Conservation (phyloP, 1,140 invertebrate species). For the Harlomillsia oculata region DNA sequence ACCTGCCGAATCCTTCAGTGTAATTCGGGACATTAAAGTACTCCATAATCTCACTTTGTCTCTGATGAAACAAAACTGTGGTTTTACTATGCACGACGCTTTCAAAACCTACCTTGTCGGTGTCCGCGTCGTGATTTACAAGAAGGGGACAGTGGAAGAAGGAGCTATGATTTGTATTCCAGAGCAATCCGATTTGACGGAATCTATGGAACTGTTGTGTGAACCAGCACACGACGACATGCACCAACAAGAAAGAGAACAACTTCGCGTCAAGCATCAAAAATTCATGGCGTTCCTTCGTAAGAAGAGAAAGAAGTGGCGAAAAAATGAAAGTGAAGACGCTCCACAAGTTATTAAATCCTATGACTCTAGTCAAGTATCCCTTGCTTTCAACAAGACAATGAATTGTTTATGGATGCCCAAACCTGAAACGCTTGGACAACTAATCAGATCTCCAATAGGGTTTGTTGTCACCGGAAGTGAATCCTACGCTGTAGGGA, state of each 20-base stretch:
- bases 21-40: neutral
- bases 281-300: slow-evolving; percentile 49
- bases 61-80: neutral
- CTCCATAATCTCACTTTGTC: neutral
- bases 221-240: slow-evolving; percentile 40
- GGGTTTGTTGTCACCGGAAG: slow-evolving; percentile 13
- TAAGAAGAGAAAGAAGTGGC: slow-evolving; percentile 45
- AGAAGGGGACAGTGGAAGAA: slow-evolving; percentile 36
- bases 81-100: too few relatives aligned
- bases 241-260: slow-evolving; percentile 47
- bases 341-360: slow-evolving; percentile 32
- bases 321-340: neutral
- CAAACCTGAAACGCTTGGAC: slow-evolving; percentile 28
- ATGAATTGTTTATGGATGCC: slow-evolving; percentile 63
- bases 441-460: slow-evolving; percentile 10
- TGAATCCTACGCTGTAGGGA: slow-evolving; percentile 13
- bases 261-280: slow-evolving; percentile 49
- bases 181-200: slow-evolving; percentile 44
- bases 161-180: slow-evolving; percentile 59
- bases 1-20: slow-evolving; percentile 42
- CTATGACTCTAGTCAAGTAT: slow-evolving; percentile 13
- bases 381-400: slow-evolving; percentile 38
- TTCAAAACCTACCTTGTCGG: slow-evolving; percentile 34
- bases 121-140: slow-evolving; percentile 28
- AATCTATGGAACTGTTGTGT: slow-evolving; percentile 38